Evolutionary conservation across 2,113 vertebrate genomes (phyloP).

Genomic region (Pangasianodon hypophthalmus): DNA sequence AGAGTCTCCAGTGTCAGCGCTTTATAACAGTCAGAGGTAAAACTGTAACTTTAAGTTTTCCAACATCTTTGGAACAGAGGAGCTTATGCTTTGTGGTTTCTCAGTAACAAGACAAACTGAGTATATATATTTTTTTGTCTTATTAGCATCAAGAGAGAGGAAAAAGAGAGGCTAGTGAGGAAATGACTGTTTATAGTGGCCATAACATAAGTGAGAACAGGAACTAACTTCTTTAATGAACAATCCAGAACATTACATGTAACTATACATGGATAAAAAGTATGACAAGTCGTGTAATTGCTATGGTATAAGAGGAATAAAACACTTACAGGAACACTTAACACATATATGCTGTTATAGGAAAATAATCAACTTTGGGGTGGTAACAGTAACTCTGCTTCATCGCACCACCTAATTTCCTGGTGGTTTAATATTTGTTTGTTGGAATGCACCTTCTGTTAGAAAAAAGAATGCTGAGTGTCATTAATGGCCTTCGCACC

Average conservation of each 20-base stretch:
- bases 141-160: neutral
- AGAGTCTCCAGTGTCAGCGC: neutral
- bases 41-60: neutral
- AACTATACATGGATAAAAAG: neutral
- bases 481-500: neutral
- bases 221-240: neutral
- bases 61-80: neutral
- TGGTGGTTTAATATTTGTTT: neutral
- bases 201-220: neutral
- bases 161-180: neutral
- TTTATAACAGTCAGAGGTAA: neutral
- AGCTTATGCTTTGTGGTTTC: neutral
- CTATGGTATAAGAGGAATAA: neutral
- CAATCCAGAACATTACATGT: neutral
- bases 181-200: neutral
- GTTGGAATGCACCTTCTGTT: neutral
- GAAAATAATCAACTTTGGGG: neutral
- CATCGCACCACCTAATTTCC: neutral
- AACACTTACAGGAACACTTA: too few species aligned
- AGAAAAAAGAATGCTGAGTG: neutral
- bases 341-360: neutral
- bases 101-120: neutral
- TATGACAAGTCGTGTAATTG: neutral
- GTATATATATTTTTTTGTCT: neutral
- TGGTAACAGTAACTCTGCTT: neutral